Evolutionary conservation across 2,797 vertebrate species (phyloP).

Genomic region (Melanotaenia parkinsoni): DNA sequence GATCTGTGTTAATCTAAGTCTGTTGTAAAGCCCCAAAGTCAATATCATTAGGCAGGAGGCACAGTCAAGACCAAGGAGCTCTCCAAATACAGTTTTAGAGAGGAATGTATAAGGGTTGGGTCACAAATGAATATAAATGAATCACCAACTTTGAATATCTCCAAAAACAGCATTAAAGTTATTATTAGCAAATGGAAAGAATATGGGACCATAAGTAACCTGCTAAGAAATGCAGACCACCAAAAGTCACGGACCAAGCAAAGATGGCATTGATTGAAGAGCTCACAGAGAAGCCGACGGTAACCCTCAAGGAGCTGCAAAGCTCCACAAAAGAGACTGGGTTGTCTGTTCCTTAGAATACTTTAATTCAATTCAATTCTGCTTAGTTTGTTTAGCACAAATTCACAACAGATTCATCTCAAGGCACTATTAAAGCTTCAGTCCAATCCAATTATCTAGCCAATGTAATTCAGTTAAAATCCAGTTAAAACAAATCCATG

Average conservation of each 20-base stretch:
- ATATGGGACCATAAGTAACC: background rate
- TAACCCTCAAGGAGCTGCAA: background rate
- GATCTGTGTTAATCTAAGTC: background rate
- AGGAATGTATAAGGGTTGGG: background rate
- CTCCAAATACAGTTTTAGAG: too few relatives aligned
- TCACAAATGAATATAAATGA: background rate
- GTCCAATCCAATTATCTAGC: too few relatives aligned
- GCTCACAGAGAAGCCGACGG: background rate
- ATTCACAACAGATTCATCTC: too few relatives aligned
- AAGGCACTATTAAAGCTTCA: too few relatives aligned
- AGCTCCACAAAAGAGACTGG: background rate
- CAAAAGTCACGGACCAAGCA: background rate
- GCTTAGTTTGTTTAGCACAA: background rate
- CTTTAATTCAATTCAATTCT: background rate
- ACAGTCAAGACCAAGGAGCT: background rate
- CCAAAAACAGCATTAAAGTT: background rate
- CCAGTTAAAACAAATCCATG: too few relatives aligned
- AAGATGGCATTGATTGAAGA: background rate
- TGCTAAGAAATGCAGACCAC: background rate
- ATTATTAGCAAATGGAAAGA: background rate
- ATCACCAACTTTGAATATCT: background rate
- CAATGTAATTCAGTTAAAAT: too few relatives aligned
- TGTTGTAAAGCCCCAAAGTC: background rate
- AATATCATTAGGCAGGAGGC: background rate
- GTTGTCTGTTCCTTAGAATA: background rate